Base-by-base conservation (phyloP, 2,888 invertebrate species). In the Clistopyga incitator region DNA sequence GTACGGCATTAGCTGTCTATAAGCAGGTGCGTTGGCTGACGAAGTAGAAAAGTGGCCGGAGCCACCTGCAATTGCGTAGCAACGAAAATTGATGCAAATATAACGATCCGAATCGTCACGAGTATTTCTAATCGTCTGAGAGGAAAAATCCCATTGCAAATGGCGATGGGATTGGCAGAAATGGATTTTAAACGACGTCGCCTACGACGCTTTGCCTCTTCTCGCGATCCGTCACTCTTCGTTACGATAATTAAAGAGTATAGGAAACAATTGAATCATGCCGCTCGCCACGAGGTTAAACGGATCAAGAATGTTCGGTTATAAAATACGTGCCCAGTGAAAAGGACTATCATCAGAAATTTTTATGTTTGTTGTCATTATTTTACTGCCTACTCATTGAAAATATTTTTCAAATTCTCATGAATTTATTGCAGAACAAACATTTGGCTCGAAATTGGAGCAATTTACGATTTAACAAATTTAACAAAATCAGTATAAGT, bases 191-290 rank as follows among this genome's bases (percentile, higher is more conserved):
- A 75, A 75, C 50, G 50, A 52, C 74, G 61, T 64, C 64, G 64
- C 61, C 20, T 47, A 50, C 50, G 29, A 72, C 72, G 61, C 2
- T 42, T 3, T 65, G 18, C 42, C 15, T n/a, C 64, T 50, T 23
- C 79, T 76, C 83, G 82, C 71, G 82, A 79, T 82, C 78, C 71
- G 79, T 83, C 79, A 77, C 76, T 83, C 83, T 79, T 80, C 75
- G 83, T 79, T 83, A 61, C 34, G 72, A 50, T 77, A 76, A 79
- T 83, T 83, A 76, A 80, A 76, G 71, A 50, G 79, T 45, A 61
- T 76, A 61, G 71, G 79, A 79, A 77, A 80, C 79, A 68, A 83
- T 83, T 72, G 76, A 83, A 83, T 83, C 72, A 65, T 47, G 47
- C 23, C 59, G 42, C 56, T 71, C 75, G 42, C 25, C 45, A 47